phyloP scores from a whole-genome alignment of 2,797 vertebrate genomes.

The Sebastes trivittatus region DNA sequence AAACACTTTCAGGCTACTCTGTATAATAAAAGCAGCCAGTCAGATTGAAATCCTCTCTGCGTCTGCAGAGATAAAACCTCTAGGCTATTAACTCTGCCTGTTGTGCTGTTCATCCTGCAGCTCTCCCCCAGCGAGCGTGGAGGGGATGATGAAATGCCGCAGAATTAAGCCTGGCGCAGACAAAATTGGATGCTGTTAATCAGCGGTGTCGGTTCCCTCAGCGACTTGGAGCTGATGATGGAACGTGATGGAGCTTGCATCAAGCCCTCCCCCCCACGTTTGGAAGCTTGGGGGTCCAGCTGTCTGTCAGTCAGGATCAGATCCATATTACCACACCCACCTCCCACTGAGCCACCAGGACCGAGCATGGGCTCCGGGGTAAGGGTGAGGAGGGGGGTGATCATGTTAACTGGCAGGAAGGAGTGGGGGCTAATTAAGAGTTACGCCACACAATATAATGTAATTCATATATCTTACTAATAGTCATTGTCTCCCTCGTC shows the following conservation, averaged over 20 bases:
- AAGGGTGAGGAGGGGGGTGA: not conserved
- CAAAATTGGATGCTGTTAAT: slow-evolving; percentile 45
- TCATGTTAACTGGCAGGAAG: not conserved
- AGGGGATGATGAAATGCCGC: slow-evolving; percentile 44
- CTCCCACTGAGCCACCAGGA: not conserved
- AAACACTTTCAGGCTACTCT: not conserved
- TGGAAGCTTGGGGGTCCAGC: slow-evolving; percentile 16
- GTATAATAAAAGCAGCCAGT: slow-evolving; percentile 9
- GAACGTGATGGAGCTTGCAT: slow-evolving; percentile 7
- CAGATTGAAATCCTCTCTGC: slow-evolving; percentile 28
- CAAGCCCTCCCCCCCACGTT: not conserved
- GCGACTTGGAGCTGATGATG: slow-evolving; percentile 1
- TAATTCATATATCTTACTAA: not conserved
- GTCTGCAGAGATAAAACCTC: slow-evolving; percentile 39
- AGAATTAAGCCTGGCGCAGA: slow-evolving; percentile 46
- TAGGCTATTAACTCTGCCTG: slow-evolving; percentile 41
- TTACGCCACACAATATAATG: not conserved
- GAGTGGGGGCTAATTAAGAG: not conserved
- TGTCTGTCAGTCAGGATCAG: slow-evolving; percentile 50
- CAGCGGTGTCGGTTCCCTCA: slow-evolving; percentile 29
- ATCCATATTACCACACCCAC: slow-evolving; percentile 5
- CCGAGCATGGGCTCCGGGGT: not conserved
- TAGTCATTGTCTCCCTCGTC: not conserved
- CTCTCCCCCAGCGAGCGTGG: not conserved
- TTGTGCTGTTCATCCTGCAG: slow-evolving; percentile 22